A percentile compares a stretch with the other conserved stretches of the same genome.
phyloP scores from a whole-genome alignment of 1,140 invertebrate species.

The Laodelphax striatellus region DNA sequence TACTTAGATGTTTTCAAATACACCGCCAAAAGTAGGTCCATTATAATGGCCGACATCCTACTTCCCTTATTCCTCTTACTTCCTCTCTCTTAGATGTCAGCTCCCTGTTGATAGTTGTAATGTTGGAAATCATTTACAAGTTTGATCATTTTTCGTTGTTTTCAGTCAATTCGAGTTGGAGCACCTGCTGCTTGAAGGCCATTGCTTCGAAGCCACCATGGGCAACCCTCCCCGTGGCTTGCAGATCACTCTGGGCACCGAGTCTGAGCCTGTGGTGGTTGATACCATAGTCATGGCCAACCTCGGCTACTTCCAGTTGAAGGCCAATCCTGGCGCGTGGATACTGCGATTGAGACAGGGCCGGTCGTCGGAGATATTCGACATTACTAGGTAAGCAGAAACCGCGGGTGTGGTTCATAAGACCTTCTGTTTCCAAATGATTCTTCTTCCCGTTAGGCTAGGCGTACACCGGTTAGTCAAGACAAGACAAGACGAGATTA shows the following conservation, averaged over 20 bases:
- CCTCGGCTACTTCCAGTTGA: slow-evolving; percentile 93
- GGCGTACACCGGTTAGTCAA: no score
- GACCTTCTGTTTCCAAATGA: no score
- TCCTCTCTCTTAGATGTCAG: no score
- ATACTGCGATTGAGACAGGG: slow-evolving; percentile 75
- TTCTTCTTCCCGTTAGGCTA: no score
- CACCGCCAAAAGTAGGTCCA: no score
- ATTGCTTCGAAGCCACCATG: slow-evolving; percentile 86
- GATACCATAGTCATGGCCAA: slow-evolving; percentile 99
- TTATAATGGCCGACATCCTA: no score
- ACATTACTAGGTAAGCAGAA: slow-evolving; percentile 54
- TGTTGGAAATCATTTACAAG: background rate
- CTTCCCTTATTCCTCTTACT: no score
- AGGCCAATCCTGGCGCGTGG: slow-evolving; percentile 97
- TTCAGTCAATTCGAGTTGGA: slow-evolving; percentile 82
- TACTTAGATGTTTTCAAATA: no score
- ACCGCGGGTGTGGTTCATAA: no score
- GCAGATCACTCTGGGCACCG: slow-evolving; percentile 89
- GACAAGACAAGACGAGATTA: no score
- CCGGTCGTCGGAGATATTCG: slow-evolving; percentile 88
- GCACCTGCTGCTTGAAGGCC: slow-evolving; percentile 84
- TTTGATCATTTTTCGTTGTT: background rate
- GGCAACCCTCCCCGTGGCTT: slow-evolving; percentile 92
- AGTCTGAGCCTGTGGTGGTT: slow-evolving; percentile 57
- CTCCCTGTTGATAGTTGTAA: no score